Evolutionary conservation across 2,797 vertebrate species (phyloP).

Genomic region (Rhinogobio ventralis): DNA sequence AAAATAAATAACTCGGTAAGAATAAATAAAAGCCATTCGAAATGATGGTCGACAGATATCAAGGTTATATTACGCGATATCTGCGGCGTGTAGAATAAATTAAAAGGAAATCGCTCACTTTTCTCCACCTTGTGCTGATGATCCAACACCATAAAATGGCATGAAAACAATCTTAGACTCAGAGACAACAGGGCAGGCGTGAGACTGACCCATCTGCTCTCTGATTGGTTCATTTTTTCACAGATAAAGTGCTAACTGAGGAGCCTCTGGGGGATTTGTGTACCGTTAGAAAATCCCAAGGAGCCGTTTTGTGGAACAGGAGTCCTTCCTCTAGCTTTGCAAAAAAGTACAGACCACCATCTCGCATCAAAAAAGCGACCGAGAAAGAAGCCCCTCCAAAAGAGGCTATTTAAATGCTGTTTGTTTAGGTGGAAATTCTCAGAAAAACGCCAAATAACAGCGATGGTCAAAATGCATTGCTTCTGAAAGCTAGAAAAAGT

Average conservation of each 20-base stretch:
- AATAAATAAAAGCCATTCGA: constrained; percentile 84
- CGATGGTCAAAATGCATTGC: constrained; percentile 78
- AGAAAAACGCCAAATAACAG: constrained; percentile 71
- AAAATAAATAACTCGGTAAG: constrained; percentile 72
- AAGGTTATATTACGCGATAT: constrained; percentile 83
- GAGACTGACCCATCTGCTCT: constrained; percentile 64
- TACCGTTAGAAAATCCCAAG: constrained; percentile 74
- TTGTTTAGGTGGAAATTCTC: constrained; percentile 66
- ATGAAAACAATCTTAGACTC: constrained; percentile 45
- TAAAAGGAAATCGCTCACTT: constrained; percentile 52
- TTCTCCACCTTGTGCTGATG: constrained; percentile 67
- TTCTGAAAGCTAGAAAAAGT: constrained; percentile 82
- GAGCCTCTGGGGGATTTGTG: constrained; percentile 74
- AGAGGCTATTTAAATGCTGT: constrained; percentile 62
- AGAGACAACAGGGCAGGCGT: background rate
- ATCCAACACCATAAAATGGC: constrained; percentile 71
- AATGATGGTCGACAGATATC: constrained; percentile 85
- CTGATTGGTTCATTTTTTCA: constrained; percentile 70
- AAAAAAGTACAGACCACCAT: constrained; percentile 64
- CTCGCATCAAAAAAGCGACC: constrained; percentile 49
- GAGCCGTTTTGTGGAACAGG: constrained; percentile 59
- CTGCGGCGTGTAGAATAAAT: constrained; percentile 75
- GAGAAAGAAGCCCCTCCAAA: constrained; percentile 47
- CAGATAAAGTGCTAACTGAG: constrained; percentile 84
- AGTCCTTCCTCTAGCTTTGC: constrained; percentile 69